These are phyloP conservation scores for Hyla sarda DNA, from an alignment of 2,113 vertebrate species.

Conservation along the genomic window DNA sequence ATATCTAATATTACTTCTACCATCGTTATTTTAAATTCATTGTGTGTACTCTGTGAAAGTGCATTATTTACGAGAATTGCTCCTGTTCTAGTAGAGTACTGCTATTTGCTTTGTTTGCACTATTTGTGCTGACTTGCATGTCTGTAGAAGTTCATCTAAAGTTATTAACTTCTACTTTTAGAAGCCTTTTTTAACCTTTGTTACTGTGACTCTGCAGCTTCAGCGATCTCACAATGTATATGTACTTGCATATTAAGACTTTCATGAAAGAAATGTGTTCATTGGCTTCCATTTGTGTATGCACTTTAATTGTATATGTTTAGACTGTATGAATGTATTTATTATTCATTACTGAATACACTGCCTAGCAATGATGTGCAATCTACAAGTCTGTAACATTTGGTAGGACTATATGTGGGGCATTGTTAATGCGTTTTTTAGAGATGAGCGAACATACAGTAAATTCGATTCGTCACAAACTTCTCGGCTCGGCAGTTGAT, in stretches of 20 bases:
- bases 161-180: background rate
- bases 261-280: background rate
- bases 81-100: conserved; percentile 9
- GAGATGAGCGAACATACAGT: no score
- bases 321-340: background rate
- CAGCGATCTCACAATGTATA: background rate
- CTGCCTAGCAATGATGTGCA: background rate
- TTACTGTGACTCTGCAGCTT: background rate
- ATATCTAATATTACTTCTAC: background rate
- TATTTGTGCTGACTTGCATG: conserved; percentile 22
- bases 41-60: background rate
- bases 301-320: background rate
- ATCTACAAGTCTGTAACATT: background rate
- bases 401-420: background rate
- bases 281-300: background rate
- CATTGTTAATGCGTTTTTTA: no score
- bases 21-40: background rate
- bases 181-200: background rate
- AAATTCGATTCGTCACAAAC: no score
- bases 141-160: conserved; percentile 32
- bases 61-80: conserved; percentile 5
- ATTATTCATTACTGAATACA: background rate
- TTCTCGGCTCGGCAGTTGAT: no score
- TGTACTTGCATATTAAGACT: background rate
- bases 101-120: conserved; percentile 38